phyloP scores from a whole-genome alignment of 2,113 vertebrate genomes.

The Leiothrix lutea region DNA sequence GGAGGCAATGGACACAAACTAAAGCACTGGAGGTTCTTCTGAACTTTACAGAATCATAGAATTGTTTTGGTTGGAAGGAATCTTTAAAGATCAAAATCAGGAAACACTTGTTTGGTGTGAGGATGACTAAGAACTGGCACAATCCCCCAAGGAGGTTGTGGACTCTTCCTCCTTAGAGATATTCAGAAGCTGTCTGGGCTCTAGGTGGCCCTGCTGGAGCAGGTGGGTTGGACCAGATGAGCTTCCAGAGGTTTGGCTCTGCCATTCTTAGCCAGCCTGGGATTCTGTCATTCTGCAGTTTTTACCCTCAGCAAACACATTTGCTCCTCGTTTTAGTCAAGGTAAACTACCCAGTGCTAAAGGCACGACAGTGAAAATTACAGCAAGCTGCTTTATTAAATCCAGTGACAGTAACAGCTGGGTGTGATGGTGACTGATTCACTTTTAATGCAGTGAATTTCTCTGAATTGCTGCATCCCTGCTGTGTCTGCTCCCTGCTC shows the following conservation, averaged over 20 bases:
- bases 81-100: neutral
- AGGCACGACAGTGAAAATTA: neutral
- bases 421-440: neutral
- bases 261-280: neutral
- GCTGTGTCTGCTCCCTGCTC: neutral
- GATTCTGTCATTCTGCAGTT: neutral
- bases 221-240: neutral
- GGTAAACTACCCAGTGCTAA: neutral
- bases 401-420: neutral
- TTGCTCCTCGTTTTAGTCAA: neutral
- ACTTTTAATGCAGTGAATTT: neutral
- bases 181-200: neutral
- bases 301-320: neutral
- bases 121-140: neutral
- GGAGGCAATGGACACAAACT: neutral
- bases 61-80: neutral
- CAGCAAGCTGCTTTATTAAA: conserved; percentile 16
- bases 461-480: neutral
- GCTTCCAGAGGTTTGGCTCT: neutral
- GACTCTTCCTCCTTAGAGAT: neutral
- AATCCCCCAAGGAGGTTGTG: neutral
- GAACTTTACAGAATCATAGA: neutral
- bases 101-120: neutral
- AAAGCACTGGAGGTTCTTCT: neutral
- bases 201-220: neutral